phyloP scores from a whole-genome alignment of 2,113 vertebrate species.

The Asarcornis scutulata region DNA sequence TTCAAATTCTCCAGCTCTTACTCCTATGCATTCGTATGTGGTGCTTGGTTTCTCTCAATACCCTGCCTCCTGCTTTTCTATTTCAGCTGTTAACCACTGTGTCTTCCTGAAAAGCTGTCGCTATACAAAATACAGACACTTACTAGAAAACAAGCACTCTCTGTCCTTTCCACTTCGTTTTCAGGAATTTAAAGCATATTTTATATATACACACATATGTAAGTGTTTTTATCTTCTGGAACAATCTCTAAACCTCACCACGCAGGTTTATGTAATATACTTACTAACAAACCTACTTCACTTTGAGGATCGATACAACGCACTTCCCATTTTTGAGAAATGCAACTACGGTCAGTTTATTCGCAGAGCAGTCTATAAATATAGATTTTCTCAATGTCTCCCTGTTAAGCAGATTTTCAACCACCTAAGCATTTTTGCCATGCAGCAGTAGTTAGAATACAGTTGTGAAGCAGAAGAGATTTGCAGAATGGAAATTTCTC shows the following conservation, averaged over 20 bases:
- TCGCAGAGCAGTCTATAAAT: neutral
- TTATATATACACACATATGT: neutral
- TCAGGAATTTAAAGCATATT: neutral
- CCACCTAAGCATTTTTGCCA: neutral
- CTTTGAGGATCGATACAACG: neutral
- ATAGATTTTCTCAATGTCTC: neutral
- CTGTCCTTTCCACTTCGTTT: neutral
- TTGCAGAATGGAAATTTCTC: neutral
- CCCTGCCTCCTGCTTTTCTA: neutral
- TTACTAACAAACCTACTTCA: neutral
- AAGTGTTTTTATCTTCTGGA: neutral
- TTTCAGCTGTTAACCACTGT: slow-evolving; percentile 28
- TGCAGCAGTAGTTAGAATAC: neutral
- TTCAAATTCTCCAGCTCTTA: too few relatives aligned
- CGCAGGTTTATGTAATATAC: neutral
- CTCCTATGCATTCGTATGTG: too few relatives aligned
- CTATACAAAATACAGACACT: neutral
- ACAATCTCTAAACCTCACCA: neutral
- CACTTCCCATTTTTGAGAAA: neutral
- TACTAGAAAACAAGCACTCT: neutral
- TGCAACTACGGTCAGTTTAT: neutral
- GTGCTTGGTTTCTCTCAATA: slow-evolving; percentile 37
- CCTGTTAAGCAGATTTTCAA: neutral
- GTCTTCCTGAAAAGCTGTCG: neutral
- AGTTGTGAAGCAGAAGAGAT: neutral